A percentile compares a stretch with the other conserved stretches of the same genome.
phyloP scores from a whole-genome alignment of 2,888 invertebrate species.

The Campopleginae sp. region DNA sequence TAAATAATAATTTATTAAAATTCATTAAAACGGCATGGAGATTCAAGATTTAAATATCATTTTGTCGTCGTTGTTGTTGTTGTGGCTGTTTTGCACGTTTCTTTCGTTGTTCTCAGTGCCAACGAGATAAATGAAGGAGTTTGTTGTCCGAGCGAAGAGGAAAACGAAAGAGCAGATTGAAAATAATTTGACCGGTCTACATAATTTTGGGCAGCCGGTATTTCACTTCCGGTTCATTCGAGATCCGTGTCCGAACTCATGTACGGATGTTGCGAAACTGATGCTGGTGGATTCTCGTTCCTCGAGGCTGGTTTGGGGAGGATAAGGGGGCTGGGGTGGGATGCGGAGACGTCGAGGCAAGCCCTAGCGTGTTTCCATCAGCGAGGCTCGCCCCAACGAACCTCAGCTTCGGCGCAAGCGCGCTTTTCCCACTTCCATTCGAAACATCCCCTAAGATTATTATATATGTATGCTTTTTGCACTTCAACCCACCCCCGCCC shows the following conservation, averaged over 20 bases:
- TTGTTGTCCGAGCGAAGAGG: background rate
- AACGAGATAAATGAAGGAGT: no score
- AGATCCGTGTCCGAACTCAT: slow-evolving; percentile 73
- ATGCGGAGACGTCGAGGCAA: slow-evolving; percentile 67
- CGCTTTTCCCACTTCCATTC: slow-evolving; percentile 25
- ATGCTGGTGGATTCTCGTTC: slow-evolving; percentile 48
- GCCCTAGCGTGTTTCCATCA: slow-evolving; percentile 69
- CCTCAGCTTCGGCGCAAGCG: slow-evolving; percentile 59
- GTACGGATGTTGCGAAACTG: slow-evolving; percentile 78
- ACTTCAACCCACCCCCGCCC: background rate
- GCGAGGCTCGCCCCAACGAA: slow-evolving; percentile 40
- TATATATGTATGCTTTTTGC: slow-evolving; percentile 9
- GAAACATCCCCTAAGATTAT: background rate
- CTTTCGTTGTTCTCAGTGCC: background rate
- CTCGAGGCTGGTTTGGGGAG: slow-evolving; percentile 32
- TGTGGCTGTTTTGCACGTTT: no score
- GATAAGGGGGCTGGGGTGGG: slow-evolving; percentile 18
- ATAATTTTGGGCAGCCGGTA: slow-evolving; percentile 70
- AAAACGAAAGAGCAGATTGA: background rate
- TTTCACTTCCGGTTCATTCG: slow-evolving; percentile 63
- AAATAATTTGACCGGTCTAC: slow-evolving; percentile 67
- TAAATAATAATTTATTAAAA: background rate
- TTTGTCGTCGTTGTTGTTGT: background rate
- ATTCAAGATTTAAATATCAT: background rate
- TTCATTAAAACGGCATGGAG: background rate